These are phyloP conservation scores for Cyanistes caeruleus DNA, from an alignment of 2,113 vertebrate species.

Conservation along the genomic window DNA sequence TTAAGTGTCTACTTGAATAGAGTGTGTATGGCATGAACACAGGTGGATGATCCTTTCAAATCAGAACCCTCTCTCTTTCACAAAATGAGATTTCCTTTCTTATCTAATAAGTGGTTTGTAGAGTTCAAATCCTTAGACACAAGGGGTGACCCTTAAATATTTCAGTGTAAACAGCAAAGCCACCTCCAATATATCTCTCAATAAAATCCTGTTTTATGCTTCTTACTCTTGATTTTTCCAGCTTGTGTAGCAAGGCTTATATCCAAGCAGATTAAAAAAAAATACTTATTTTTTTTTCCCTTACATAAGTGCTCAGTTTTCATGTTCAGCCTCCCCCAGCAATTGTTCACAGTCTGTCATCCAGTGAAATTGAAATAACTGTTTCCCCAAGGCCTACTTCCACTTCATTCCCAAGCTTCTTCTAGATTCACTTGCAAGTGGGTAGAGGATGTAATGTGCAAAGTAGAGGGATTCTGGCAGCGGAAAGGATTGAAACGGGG, in stretches of 20 bases:
- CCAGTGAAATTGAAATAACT: neutral
- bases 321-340: neutral
- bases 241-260: neutral
- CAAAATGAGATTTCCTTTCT: neutral
- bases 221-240: constrained; percentile 25
- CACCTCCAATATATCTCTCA: neutral
- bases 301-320: neutral
- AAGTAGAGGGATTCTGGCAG: neutral
- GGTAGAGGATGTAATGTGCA: neutral
- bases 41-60: neutral
- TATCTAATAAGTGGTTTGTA: neutral
- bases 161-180: constrained; percentile 12
- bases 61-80: neutral
- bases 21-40: neutral
- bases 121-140: neutral
- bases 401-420: neutral
- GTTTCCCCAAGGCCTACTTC: neutral
- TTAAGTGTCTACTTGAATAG: neutral
- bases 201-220: constrained; percentile 29
- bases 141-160: neutral
- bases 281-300: neutral
- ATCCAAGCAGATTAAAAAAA: neutral
- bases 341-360: constrained; percentile 1
- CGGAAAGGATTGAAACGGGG: neutral
- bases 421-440: neutral